phyloP scores from a whole-genome alignment of 2,888 invertebrate species.

The Neoaliturus tenellus region DNA sequence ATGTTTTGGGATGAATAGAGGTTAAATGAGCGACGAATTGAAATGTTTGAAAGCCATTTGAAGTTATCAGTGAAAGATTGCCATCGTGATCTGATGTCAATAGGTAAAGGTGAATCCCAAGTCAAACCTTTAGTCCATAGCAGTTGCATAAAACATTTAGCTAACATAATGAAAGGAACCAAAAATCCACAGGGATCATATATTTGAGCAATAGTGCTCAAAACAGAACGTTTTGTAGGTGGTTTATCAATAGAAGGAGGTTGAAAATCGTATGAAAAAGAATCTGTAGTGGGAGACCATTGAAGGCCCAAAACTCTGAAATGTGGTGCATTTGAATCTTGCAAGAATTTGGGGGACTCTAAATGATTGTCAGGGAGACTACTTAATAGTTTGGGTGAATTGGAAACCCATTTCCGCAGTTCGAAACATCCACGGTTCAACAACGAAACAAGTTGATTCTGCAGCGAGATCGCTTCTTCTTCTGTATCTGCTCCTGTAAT shows the following conservation, averaged over 20 bases:
- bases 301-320: neutral
- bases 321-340: neutral
- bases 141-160: constrained; percentile 1
- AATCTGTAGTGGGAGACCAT: neutral
- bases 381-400: too few species aligned
- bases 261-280: neutral
- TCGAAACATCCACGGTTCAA: too few species aligned
- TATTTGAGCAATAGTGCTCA: neutral
- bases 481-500: too few species aligned
- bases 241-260: neutral
- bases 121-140: neutral
- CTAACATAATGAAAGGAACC: neutral
- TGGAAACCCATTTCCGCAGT: too few species aligned
- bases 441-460: too few species aligned
- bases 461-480: too few species aligned
- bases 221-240: neutral
- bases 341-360: too few species aligned
- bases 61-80: neutral
- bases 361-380: too few species aligned
- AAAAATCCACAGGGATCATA: constrained; percentile 7
- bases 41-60: neutral
- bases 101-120: neutral
- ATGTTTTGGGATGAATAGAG: neutral
- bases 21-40: neutral
- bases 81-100: neutral